These are phyloP conservation scores for Sarcophaga caerulescens DNA, from an alignment of 2,888 invertebrate genomes.

Conservation along the genomic window DNA sequence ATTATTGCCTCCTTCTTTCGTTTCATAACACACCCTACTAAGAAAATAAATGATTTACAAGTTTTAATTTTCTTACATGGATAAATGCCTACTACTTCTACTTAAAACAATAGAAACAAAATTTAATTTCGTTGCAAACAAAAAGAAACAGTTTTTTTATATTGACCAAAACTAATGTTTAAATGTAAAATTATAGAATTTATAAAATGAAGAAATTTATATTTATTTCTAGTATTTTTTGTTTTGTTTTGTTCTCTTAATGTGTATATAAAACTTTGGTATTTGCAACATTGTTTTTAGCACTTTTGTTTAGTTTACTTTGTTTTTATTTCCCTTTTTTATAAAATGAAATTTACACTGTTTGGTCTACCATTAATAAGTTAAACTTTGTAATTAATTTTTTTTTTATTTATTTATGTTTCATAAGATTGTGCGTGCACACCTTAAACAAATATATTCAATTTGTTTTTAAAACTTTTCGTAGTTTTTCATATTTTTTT, in stretches of 20 bases:
- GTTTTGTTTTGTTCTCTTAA: constrained; percentile 13
- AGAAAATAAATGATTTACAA: constrained; percentile 32
- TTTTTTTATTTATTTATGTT: constrained; percentile 19
- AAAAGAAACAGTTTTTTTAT: not conserved
- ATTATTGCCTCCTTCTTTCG: constrained; percentile 11
- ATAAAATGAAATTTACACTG: constrained; percentile 55
- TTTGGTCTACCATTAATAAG: constrained; percentile 45
- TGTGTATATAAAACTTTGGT: constrained; percentile 58
- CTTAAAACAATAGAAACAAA: constrained; percentile 27
- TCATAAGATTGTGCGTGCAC: constrained; percentile 65
- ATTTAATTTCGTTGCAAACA: constrained; percentile 15
- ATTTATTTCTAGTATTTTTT: constrained; percentile 25
- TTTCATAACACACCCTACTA: not conserved
- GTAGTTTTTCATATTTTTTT: constrained; percentile 25
- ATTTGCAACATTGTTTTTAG: constrained; percentile 59
- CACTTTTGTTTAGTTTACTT: constrained; percentile 5
- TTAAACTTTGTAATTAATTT: not conserved
- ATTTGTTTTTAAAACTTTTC: constrained; percentile 26
- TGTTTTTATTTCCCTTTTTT: constrained; percentile 8
- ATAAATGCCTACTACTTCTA: constrained; percentile 60
- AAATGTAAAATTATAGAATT: constrained; percentile 15
- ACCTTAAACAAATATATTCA: not conserved
- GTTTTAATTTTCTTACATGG: constrained; percentile 32
- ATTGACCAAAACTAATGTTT: constrained; percentile 10
- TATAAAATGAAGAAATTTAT: not conserved